Base-by-base conservation (phyloP, 2,797 vertebrate genomes). In the Amazona ochrocephala region DNA sequence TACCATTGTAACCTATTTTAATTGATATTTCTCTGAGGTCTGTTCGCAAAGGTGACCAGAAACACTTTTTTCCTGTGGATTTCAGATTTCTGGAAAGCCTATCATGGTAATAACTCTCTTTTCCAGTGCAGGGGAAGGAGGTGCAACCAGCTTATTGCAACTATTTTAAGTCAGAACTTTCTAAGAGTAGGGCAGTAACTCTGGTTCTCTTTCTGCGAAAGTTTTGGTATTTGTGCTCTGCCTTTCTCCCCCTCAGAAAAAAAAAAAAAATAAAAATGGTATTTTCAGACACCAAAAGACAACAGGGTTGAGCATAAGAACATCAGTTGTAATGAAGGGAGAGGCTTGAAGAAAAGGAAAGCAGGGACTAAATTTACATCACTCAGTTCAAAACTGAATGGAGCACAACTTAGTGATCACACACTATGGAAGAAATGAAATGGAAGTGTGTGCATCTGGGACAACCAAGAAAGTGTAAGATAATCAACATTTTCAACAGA, bases 131-230 rank as follows among this genome's bases (percentile, higher is more conserved):
- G 41, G 13, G 22, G 41, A 94, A 82, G 18, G 9, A 84, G 9
- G 7, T 17, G 3, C 47, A 66, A 45, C 26, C n/a, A 42, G 24
- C 34, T 76, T 80, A 56, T 9, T 82, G 34, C 61, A 85, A 22
- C n/a, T 91, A 64, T 80, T 89, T 85, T 53, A 81, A 81, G 19
- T 66, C 44, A 72, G 60, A 81, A 81, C 11, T 42, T 74, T 9
- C 34, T 50, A 56, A 54, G 13, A 90, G 39, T 29, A 72, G 71
- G 32, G 61, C n/a, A 68, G 11, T 19, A 58, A 62, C 34, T 73
- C 30, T 64, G 13, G 6, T 56, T 51, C 78, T 48, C 20, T 66
- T 51, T 44, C 39, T 53, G 29, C 80, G 10, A 0, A 19, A 68
- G 22, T 83, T 92, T 44, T 32, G 44, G 18, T 62, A 54, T 66